Percentiles rank a stretch among this genome's conserved stretches.
These are phyloP conservation scores for Limnephilus marmoratus DNA, from an alignment of 2,888 invertebrate genomes.

Conservation along the genomic window DNA sequence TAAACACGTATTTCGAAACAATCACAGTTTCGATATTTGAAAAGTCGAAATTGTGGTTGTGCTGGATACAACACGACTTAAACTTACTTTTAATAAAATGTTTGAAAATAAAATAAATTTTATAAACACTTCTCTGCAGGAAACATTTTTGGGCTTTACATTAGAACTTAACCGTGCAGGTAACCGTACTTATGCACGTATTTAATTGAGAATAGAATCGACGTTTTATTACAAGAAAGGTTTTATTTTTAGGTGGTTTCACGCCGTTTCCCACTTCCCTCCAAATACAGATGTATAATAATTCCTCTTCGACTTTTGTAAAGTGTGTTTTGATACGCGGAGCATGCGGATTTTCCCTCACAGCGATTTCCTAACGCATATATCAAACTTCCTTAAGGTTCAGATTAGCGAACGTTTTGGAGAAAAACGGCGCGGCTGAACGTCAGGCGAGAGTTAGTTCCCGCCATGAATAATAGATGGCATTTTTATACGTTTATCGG, in stretches of 20 bases:
- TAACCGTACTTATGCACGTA: neutral
- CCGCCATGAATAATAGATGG: slow-evolving; percentile 60
- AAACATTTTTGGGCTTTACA: neutral
- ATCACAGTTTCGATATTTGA: no score
- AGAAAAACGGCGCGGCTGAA: slow-evolving; percentile 34
- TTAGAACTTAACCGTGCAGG: neutral
- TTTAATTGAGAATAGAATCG: neutral
- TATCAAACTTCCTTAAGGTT: slow-evolving; percentile 48
- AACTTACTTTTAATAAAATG: no score
- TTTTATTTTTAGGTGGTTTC: neutral
- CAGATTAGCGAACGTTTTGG: slow-evolving; percentile 54
- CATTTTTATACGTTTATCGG: slow-evolving; percentile 56
- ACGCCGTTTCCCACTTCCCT: neutral
- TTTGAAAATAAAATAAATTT: no score
- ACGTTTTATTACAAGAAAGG: neutral
- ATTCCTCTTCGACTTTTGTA: neutral
- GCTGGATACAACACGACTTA: no score
- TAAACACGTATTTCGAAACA: no score
- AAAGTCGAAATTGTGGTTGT: no score
- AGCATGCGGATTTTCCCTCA: slow-evolving; percentile 11
- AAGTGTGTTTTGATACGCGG: neutral
- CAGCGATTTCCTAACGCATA: slow-evolving; percentile 27
- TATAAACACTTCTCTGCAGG: no score
- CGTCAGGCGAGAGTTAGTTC: slow-evolving; percentile 52
- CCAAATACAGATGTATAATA: neutral